phyloP scores from a whole-genome alignment of 2,113 vertebrate species.

The Ptilonorhynchus violaceus region DNA sequence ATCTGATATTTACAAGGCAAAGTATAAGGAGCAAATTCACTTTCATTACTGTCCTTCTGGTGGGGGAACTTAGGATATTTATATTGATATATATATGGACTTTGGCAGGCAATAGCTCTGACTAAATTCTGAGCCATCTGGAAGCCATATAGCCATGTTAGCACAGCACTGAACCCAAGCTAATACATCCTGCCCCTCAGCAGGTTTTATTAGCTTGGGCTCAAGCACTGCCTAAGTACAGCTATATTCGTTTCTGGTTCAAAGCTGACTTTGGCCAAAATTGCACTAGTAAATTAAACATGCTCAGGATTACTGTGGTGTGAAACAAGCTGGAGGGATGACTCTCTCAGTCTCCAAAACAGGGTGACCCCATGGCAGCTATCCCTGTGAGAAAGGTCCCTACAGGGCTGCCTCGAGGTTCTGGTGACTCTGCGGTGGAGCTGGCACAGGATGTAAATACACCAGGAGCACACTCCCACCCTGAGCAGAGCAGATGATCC shows the following conservation, averaged over 20 bases:
- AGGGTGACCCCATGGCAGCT: neutral
- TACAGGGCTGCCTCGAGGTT: neutral
- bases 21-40: neutral
- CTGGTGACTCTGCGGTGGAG: neutral
- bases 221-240: constrained; percentile 32
- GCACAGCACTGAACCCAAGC: constrained; percentile 44
- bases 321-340: neutral
- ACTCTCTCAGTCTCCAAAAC: neutral
- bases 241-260: constrained; percentile 26
- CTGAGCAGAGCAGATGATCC: fast-evolving
- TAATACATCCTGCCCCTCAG: constrained; percentile 65
- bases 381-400: neutral
- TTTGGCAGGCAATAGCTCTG: constrained; percentile 24
- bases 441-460: neutral
- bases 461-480: neutral
- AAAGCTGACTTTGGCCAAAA: constrained; percentile 54
- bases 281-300: neutral
- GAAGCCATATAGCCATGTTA: constrained; percentile 61
- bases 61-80: neutral
- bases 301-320: neutral
- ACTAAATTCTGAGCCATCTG: constrained; percentile 51
- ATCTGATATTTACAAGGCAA: neutral
- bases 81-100: neutral
- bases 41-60: neutral
- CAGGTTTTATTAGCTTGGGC: constrained; percentile 64